Base-by-base conservation (phyloP, 2,113 vertebrate species). In the Picathartes gymnocephalus region DNA sequence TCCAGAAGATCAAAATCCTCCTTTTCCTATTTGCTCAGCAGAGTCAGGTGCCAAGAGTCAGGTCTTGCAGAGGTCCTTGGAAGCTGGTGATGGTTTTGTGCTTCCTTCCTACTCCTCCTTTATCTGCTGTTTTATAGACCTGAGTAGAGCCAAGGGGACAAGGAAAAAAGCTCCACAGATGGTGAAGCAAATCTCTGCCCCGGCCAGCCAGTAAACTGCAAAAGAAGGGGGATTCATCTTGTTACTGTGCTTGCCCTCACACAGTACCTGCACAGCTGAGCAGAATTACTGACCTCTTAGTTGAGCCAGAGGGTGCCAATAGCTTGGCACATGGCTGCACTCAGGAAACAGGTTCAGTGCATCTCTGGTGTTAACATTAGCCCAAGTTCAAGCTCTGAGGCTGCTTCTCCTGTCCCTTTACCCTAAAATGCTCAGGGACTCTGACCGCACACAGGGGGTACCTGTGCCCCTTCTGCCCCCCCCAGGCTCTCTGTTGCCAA, bases 201-300 rank as follows among this genome's bases (percentile, higher is more conserved):
- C 99, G 1, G 98, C 98, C 95, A 99, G 97, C 99, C 99, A 99
- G 96, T 99, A 99, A 71, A 98, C 99, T 99, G 98, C 25, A 93
- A 97, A 88, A 61, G 51, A 77, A 96, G 92, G 48, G 87, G 65
- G 81, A 37, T 9, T 9, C 2, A 18, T 8, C 12, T 20, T 0
- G 3, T 92, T 53, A 92, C 5, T 10, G 9, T 10, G 7, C 23
- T 24, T 17, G 47, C 30, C 42, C 56, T 3, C n/a, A 35, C n/a
- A 61, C 2, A 21, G 33, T 4, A 20, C 33, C 73, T 4, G 8
- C 54, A 39, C 17, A 28, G 72, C 53, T 31, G 25, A 68, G 23
- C 25, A 60, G 39, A 68, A 9, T n/a, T 35, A 4, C 40, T 56
- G 56, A 13, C 7, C 35, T 44, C 31, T 4, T 37, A 22, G 35